Percentiles rank a stretch among this genome's conserved stretches.
These are phyloP conservation scores for Sinhomidia bicolor DNA, from an alignment of 2,888 invertebrate genomes.

Conservation along the genomic window DNA sequence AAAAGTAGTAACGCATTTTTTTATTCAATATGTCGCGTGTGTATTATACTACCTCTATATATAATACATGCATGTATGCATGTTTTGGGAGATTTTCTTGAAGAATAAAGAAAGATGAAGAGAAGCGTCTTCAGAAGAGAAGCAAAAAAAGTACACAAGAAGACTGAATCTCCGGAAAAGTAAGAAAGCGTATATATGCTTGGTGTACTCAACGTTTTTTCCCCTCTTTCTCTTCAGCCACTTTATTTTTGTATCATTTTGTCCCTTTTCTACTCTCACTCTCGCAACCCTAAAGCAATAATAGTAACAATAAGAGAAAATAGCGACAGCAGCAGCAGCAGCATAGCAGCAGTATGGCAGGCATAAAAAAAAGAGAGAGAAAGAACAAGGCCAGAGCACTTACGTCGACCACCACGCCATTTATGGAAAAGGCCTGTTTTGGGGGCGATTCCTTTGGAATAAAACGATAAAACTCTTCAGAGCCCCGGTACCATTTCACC, in stretches of 20 bases:
- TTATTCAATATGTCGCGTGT: slow-evolving; percentile 41
- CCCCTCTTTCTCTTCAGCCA: neutral
- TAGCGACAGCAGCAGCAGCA: too few species aligned
- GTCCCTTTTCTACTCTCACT: neutral
- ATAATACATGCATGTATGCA: neutral
- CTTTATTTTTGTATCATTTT: neutral
- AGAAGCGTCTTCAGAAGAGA: too few species aligned
- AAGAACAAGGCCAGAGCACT: slow-evolving; percentile 37
- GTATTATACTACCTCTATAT: neutral
- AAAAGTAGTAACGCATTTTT: slow-evolving; percentile 15
- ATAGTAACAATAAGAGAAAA: neutral
- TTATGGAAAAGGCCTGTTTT: slow-evolving; percentile 69
- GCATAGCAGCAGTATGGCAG: neutral
- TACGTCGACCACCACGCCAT: slow-evolving; percentile 69
- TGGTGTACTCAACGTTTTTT: neutral
- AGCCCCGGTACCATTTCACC: slow-evolving; percentile 76
- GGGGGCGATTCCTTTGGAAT: slow-evolving; percentile 73
- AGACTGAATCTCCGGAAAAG: neutral
- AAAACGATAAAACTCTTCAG: slow-evolving; percentile 75
- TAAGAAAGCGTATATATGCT: neutral
- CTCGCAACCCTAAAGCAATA: neutral
- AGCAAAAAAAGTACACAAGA: too few species aligned
- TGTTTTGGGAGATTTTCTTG: slow-evolving; percentile 8
- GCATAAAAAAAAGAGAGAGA: too few species aligned
- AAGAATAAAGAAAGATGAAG: slow-evolving; percentile 27